phyloP scores from a whole-genome alignment of 2,113 vertebrate genomes.

The Chelonoidis abingdonii region DNA sequence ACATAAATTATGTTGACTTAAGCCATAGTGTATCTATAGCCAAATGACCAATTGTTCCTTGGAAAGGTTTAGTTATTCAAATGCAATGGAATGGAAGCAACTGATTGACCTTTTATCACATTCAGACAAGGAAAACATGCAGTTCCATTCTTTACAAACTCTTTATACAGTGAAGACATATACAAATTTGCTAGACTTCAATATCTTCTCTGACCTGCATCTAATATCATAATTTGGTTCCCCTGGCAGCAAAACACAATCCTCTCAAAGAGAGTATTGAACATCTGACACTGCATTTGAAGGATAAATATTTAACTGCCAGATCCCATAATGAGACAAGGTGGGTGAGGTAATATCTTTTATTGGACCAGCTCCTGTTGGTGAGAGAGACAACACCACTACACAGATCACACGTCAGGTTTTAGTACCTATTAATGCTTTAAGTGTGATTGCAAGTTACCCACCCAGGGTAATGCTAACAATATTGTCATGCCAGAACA shows the following conservation, averaged over 20 bases:
- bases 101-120: background rate
- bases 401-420: background rate
- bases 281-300: background rate
- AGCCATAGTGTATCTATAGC: background rate
- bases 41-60: background rate
- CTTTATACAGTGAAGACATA: background rate
- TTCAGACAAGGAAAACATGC: background rate
- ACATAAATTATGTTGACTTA: background rate
- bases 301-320: background rate
- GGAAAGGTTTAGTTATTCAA: background rate
- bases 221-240: accelerated
- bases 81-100: background rate
- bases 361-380: background rate
- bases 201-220: background rate
- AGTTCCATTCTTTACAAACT: background rate
- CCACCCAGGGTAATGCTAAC: background rate
- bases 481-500: background rate
- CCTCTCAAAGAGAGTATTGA: background rate
- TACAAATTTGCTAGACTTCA: accelerated
- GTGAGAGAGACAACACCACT: background rate
- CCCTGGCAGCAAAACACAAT: background rate
- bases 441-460: accelerated
- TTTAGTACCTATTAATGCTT: background rate
- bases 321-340: background rate
- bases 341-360: background rate